phyloP scores from a whole-genome alignment of 2,113 vertebrate species.

The Nesogale talazaci region DNA sequence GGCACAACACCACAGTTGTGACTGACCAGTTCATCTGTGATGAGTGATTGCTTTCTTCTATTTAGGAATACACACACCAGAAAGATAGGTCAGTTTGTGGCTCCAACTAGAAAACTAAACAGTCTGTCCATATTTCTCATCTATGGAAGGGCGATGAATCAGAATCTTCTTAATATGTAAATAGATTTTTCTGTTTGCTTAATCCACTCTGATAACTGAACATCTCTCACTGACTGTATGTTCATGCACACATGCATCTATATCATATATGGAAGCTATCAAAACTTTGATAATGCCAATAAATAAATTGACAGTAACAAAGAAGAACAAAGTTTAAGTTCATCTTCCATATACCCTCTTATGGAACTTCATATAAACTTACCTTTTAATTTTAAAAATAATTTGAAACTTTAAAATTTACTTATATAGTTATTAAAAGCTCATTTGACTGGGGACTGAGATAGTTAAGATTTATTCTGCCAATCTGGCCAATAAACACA shows the following conservation, averaged over 20 bases:
- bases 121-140: not conserved
- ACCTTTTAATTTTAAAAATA: not conserved
- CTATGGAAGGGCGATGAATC: not conserved
- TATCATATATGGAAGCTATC: slow-evolving; percentile 22
- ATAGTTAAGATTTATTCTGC: no score
- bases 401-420: not conserved
- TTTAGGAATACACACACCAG: not conserved
- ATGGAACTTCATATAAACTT: not conserved
- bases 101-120: not conserved
- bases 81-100: not conserved
- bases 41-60: not conserved
- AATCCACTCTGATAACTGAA: not conserved
- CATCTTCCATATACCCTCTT: not conserved
- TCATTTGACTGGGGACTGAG: no score
- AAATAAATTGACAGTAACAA: not conserved
- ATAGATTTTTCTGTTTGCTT: not conserved
- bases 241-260: not conserved
- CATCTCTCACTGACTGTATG: not conserved
- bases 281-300: not conserved
- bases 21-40: not conserved
- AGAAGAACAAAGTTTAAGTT: not conserved
- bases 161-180: not conserved
- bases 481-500: no score
- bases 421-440: no score
- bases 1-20: not conserved